Evolutionary conservation across 2,113 vertebrate species (phyloP).

Genomic region (Eira barbara): DNA sequence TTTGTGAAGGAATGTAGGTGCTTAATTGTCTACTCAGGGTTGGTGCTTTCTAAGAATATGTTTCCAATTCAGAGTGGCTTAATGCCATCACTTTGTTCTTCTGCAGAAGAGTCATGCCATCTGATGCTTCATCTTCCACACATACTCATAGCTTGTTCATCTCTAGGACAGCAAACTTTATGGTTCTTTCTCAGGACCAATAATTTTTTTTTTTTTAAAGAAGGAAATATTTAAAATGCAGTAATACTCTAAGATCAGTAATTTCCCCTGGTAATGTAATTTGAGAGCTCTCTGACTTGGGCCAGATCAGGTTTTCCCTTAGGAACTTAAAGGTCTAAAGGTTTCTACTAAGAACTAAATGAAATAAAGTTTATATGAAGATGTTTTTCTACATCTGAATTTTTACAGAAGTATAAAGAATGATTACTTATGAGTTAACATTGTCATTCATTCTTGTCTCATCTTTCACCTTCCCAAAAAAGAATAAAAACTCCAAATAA

Average conservation of each 20-base stretch:
- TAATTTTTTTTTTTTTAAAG: not conserved
- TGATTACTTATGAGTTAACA: not conserved
- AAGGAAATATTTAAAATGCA: not conserved
- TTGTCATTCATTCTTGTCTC: not conserved
- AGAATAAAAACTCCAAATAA: not conserved
- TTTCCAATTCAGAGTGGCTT: not conserved
- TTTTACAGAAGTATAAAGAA: not conserved
- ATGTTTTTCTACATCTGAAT: not conserved
- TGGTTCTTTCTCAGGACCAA: not conserved
- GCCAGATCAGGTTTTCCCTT: not conserved
- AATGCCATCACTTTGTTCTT: not conserved
- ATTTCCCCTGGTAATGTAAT: not conserved
- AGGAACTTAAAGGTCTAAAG: not conserved
- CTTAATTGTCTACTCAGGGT: not conserved
- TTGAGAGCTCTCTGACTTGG: not conserved
- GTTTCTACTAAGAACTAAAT: not conserved
- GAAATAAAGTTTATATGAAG: not conserved
- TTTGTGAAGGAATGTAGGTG: not conserved
- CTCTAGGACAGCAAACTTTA: not conserved
- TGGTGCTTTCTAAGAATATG: not conserved
- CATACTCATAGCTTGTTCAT: not conserved
- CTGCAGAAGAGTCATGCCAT: not conserved
- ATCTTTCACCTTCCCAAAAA: constrained; percentile 14
- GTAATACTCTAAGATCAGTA: not conserved
- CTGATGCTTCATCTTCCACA: not conserved